Base-by-base conservation (phyloP, 2,797 vertebrate genomes). In the Leptoclinus maculatus region DNA sequence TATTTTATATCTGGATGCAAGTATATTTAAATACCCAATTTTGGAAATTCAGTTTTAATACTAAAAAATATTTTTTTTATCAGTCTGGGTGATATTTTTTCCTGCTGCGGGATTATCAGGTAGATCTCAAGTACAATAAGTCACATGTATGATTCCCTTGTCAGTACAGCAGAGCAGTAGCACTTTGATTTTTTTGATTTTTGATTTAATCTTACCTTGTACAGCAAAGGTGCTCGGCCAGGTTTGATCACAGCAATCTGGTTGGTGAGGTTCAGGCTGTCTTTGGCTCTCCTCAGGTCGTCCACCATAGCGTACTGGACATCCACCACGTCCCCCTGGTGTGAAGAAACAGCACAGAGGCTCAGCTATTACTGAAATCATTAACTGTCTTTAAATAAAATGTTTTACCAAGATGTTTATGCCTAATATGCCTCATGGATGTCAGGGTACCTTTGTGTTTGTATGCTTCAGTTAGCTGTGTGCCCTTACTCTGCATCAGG, bases 171-270 rank as follows among this genome's bases (percentile, higher is more conserved):
- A 25, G 47, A 68, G 58, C 25, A 4, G 56, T 0, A 29, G 47
- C 34, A 29, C 25, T 71, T 54, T 70, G 59, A 45, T 63, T 4
- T 32, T 32, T 32, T 32, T 32, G 27, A 32, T 32, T 32, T 32
- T 43, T 56, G 41, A 73, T 59, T 45, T 9, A 27, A 56, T 67
- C 82, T 84, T 84, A 98, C 97, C 97, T 97, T 99, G 87, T 98
- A 97, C 13, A 97, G 92, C 79, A 99, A 88, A 72, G 97, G 98
- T 13, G 95, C 93, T 71, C 93, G 94, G 90, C 97, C 98, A 1
- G 99, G 94, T 92, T 99, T 99, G 90, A 99, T 80, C 71, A 97
- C 90, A 51, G 97, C 97, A 69, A 99, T 97, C 91, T 94, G 96
- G 87, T 95, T 95, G 88, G 95, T 96, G 78, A 95, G 81, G 0